Percentiles rank a stretch among this genome's conserved stretches.
Conservation (phyloP, 2,888 invertebrate genomes). For the Aleiodes leptofemur region DNA sequence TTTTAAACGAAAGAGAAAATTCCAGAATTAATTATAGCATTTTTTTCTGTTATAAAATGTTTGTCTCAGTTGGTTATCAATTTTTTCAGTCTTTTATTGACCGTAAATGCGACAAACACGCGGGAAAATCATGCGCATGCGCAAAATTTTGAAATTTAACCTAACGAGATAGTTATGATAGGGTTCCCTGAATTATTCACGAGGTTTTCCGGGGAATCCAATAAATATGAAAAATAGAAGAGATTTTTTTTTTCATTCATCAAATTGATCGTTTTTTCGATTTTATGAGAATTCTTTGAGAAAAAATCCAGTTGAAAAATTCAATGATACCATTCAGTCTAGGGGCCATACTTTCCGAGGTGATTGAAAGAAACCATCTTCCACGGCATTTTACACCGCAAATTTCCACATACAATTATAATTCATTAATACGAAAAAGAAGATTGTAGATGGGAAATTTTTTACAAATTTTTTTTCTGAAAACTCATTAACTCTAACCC, state of each 20-base stretch:
- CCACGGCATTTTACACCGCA: too few relatives aligned
- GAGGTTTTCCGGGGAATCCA: neutral
- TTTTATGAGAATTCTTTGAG: too few relatives aligned
- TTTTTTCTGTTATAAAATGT: slow-evolving; percentile 19
- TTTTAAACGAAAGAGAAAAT: slow-evolving; percentile 35
- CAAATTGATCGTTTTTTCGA: neutral
- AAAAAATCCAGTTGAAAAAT: too few relatives aligned
- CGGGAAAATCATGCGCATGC: slow-evolving; percentile 44
- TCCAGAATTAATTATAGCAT: slow-evolving; percentile 26
- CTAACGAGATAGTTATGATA: too few relatives aligned
- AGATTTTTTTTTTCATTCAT: neutral
- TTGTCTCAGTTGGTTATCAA: slow-evolving; percentile 8
- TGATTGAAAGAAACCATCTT: too few relatives aligned
- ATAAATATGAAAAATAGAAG: neutral
- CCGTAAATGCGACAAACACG: slow-evolving; percentile 48
- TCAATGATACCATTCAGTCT: too few relatives aligned
- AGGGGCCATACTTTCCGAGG: too few relatives aligned
- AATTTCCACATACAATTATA: too few relatives aligned
- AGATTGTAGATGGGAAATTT: too few relatives aligned
- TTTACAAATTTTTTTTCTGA: neutral
- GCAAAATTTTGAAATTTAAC: slow-evolving; percentile 41
- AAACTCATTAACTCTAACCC: too few relatives aligned
- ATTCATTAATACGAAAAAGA: too few relatives aligned
- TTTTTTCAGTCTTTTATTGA: slow-evolving; percentile 55
- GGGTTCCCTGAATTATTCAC: too few relatives aligned